These are phyloP conservation scores for Calliphora vomitoria DNA, from an alignment of 2,888 invertebrate genomes.

Conservation along the genomic window DNA sequence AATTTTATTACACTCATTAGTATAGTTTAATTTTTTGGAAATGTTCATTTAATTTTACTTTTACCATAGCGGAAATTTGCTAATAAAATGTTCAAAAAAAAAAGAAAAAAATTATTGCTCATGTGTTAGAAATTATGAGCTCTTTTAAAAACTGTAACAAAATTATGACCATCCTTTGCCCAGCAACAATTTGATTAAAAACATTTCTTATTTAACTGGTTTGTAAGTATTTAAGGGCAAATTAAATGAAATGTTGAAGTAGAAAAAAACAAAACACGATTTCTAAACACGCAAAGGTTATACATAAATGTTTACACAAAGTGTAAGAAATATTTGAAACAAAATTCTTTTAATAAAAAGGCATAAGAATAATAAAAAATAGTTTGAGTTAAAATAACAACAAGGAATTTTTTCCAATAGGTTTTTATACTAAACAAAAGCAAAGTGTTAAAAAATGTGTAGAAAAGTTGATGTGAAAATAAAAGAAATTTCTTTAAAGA, in stretches of 20 bases:
- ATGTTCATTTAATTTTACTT: background rate
- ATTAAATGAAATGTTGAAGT: background rate
- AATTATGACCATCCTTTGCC: background rate
- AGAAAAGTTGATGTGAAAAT: background rate
- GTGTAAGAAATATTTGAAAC: too few species aligned
- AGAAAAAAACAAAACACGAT: background rate
- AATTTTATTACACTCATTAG: background rate
- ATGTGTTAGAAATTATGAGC: conserved; percentile 16
- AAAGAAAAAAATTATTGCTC: too few species aligned
- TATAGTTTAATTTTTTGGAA: background rate
- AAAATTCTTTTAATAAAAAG: too few species aligned
- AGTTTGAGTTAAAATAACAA: too few species aligned
- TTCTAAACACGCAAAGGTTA: conserved; percentile 60
- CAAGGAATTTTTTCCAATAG: too few species aligned
- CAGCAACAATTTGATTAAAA: conserved; percentile 47
- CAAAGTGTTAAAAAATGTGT: too few species aligned
- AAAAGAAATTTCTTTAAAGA: background rate
- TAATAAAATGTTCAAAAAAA: conserved; percentile 1
- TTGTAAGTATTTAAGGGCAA: conserved; percentile 38
- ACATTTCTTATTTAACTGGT: background rate
- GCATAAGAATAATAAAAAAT: too few species aligned
- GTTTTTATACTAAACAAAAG: too few species aligned
- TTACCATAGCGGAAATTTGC: conserved; percentile 8
- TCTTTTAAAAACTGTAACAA: background rate
- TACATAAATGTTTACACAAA: background rate